These are phyloP conservation scores for Platycheirus rosarum DNA, from an alignment of 2,888 invertebrate species.

Conservation along the genomic window DNA sequence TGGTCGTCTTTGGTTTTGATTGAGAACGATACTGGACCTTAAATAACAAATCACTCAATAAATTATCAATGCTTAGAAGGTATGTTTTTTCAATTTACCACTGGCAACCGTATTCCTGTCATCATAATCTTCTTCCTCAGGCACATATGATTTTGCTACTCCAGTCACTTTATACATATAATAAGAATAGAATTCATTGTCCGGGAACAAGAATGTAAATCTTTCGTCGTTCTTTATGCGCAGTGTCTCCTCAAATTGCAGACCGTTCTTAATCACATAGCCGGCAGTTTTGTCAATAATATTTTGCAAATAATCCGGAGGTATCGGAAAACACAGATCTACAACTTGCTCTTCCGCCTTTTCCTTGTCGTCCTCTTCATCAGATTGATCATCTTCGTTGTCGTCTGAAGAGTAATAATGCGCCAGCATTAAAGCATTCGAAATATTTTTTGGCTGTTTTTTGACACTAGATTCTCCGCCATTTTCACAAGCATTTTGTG, in stretches of 20 bases:
- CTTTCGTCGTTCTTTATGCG: constrained; percentile 92
- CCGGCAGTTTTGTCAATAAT: constrained; percentile 98
- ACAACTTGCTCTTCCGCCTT: constrained; percentile 66
- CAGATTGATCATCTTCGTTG: constrained; percentile 80
- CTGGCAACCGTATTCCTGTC: constrained; percentile 79
- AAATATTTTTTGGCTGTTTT: constrained; percentile 80
- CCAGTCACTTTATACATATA: constrained; percentile 87
- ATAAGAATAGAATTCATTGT: constrained; percentile 90
- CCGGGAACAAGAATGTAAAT: constrained; percentile 92
- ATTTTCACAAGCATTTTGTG: constrained; percentile 75
- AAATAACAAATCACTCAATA: constrained; percentile 26
- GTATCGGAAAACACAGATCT: constrained; percentile 84
- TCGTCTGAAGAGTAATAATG: constrained; percentile 85
- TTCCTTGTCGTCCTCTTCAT: constrained; percentile 61
- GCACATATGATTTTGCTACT: constrained; percentile 75
- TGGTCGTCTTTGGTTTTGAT: constrained; percentile 90
- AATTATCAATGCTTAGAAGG: background rate
- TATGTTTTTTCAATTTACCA: constrained; percentile 25
- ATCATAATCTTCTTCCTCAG: constrained; percentile 80
- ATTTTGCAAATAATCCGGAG: constrained; percentile 91
- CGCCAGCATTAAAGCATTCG: constrained; percentile 83
- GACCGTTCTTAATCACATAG: constrained; percentile 97
- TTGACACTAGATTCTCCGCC: constrained; percentile 28
- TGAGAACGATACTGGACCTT: constrained; percentile 91
- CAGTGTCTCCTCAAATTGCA: constrained; percentile 94